phyloP scores from a whole-genome alignment of 1,140 invertebrate species.

The Argopecten irradians region DNA sequence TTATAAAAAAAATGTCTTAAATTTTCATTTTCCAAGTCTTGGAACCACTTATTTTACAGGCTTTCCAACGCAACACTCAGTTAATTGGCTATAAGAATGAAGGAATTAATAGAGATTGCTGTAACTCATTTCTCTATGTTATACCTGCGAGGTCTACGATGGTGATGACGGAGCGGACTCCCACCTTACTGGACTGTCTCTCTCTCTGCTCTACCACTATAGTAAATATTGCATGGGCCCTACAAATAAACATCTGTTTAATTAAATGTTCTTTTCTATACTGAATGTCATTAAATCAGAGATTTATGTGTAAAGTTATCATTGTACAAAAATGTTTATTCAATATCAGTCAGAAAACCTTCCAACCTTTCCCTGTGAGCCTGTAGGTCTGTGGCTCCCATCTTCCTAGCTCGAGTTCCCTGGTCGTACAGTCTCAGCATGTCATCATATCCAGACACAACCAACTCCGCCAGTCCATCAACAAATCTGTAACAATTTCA shows the following conservation, averaged over 20 bases:
- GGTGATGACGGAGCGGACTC: constrained; percentile 65
- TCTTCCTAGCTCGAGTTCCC: constrained; percentile 67
- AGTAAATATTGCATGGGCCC: constrained; percentile 68
- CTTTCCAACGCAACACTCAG: too few relatives aligned
- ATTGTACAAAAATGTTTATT: neutral
- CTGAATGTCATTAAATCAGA: neutral
- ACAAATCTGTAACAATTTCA: constrained; percentile 61
- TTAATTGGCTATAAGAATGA: too few relatives aligned
- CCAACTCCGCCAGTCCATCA: constrained; percentile 73
- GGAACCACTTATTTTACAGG: too few relatives aligned
- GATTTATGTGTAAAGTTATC: neutral
- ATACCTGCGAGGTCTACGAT: constrained; percentile 70
- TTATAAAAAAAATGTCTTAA: too few relatives aligned
- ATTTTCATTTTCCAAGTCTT: too few relatives aligned
- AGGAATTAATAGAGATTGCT: too few relatives aligned
- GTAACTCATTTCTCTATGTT: too few relatives aligned
- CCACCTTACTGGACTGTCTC: constrained; percentile 71
- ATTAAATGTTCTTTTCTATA: neutral
- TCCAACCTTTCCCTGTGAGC: constrained; percentile 67
- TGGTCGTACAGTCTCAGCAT: constrained; percentile 68
- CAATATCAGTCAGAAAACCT: neutral
- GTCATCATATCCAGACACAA: constrained; percentile 68
- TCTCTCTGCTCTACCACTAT: constrained; percentile 72
- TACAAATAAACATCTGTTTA: constrained; percentile 47
- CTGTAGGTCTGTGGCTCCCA: constrained; percentile 68